A percentile compares a stretch with the other conserved stretches of the same genome.
Evolutionary conservation across 2,797 vertebrate species (phyloP).

Genomic region (Clarias pachynema): DNA sequence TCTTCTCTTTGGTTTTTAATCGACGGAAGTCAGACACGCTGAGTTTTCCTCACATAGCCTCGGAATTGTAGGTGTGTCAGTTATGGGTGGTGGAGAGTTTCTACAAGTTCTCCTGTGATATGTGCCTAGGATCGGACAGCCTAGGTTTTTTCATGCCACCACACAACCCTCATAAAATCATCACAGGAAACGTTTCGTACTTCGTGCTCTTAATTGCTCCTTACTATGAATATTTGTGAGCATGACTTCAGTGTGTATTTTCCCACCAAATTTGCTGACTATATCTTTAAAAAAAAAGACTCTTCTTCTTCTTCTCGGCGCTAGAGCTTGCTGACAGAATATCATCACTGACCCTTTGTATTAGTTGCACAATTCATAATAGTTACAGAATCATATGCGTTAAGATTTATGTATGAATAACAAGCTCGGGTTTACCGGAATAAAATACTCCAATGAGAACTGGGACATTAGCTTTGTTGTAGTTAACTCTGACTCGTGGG

Average conservation of each 20-base stretch:
- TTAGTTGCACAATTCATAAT: background rate
- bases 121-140: background rate
- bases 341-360: background rate
- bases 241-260: background rate
- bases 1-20: background rate
- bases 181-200: too few relatives aligned
- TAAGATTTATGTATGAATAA: background rate
- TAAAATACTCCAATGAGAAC: background rate
- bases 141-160: background rate
- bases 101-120: background rate
- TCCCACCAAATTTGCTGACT: background rate
- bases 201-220: background rate
- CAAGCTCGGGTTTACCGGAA: background rate
- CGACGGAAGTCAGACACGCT: too few relatives aligned
- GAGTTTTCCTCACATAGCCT: background rate
- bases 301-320: background rate
- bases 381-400: background rate
- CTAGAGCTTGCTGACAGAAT: background rate
- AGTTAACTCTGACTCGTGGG: slow-evolving; percentile 18
- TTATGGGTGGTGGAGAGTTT: background rate
- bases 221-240: background rate
- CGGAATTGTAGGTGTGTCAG: background rate
- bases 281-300: background rate
- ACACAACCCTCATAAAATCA: background rate
- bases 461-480: slow-evolving; percentile 17